Evolutionary conservation across 2,888 invertebrate species (phyloP).

Genomic region (Aquatica leii): DNA sequence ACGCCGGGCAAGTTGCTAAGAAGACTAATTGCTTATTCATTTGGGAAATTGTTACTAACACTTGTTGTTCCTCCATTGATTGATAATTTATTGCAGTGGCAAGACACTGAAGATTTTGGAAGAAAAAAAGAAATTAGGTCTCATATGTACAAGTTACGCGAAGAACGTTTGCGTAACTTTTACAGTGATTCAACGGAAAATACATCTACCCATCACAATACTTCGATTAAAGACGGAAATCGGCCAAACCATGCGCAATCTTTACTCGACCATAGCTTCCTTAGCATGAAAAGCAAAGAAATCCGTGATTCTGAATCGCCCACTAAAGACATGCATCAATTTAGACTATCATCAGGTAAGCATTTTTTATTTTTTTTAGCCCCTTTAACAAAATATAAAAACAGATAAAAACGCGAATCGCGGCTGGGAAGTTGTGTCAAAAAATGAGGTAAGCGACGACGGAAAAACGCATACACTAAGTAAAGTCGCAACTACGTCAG

Average conservation of each 20-base stretch:
- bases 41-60: too few relatives aligned
- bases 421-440: conserved; percentile 74
- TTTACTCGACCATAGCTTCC: conserved; percentile 78
- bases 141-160: conserved; percentile 84
- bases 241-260: conserved; percentile 70
- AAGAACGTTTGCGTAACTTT: conserved; percentile 78
- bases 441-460: conserved; percentile 69
- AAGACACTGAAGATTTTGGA: conserved; percentile 85
- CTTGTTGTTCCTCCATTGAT: too few relatives aligned
- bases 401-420: conserved; percentile 43
- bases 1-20: too few relatives aligned
- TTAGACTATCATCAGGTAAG: conserved; percentile 36
- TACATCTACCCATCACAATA: conserved; percentile 42
- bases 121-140: conserved; percentile 87
- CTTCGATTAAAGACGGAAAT: conserved; percentile 32
- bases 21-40: too few relatives aligned
- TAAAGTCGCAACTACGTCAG: conserved; percentile 71
- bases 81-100: conserved; percentile 70
- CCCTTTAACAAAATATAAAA: too few relatives aligned
- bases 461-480: conserved; percentile 70
- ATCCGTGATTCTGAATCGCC: conserved; percentile 81
- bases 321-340: conserved; percentile 64
- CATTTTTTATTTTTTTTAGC: too few relatives aligned
- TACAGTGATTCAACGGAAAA: conserved; percentile 64
- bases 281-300: conserved; percentile 80